Evolutionary conservation across 2,113 vertebrate species (phyloP).

Genomic region (Cebus imitator): DNA sequence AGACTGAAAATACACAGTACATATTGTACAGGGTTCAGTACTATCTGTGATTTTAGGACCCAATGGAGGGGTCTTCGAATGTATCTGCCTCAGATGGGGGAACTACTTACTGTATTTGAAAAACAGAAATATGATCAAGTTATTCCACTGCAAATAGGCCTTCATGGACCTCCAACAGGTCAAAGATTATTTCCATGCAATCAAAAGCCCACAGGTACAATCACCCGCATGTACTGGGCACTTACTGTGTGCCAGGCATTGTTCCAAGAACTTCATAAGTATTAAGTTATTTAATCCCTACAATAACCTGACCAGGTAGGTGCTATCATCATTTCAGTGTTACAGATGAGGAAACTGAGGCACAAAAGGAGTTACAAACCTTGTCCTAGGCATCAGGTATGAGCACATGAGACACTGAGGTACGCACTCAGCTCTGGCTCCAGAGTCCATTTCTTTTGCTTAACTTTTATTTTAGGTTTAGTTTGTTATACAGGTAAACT

Average conservation of each 20-base stretch:
- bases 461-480: too few relatives aligned
- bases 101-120: background rate
- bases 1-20: background rate
- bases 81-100: background rate
- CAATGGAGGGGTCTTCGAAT: background rate
- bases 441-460: background rate
- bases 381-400: background rate
- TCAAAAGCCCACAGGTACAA: background rate
- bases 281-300: background rate
- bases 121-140: background rate
- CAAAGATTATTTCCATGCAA: background rate
- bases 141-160: background rate
- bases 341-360: background rate
- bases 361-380: background rate
- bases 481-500: too few relatives aligned
- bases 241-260: background rate
- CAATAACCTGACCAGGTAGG: background rate
- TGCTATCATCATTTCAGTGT: background rate
- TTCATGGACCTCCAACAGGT: background rate
- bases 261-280: background rate
- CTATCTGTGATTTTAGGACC: background rate
- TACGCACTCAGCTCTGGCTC: background rate
- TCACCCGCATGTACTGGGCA: background rate
- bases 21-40: background rate
- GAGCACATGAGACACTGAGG: background rate